Percentiles rank a stretch among this genome's conserved stretches.
These are phyloP conservation scores for Stomatorhinus walkeri DNA, from an alignment of 2,797 vertebrate genomes.

Conservation along the genomic window DNA sequence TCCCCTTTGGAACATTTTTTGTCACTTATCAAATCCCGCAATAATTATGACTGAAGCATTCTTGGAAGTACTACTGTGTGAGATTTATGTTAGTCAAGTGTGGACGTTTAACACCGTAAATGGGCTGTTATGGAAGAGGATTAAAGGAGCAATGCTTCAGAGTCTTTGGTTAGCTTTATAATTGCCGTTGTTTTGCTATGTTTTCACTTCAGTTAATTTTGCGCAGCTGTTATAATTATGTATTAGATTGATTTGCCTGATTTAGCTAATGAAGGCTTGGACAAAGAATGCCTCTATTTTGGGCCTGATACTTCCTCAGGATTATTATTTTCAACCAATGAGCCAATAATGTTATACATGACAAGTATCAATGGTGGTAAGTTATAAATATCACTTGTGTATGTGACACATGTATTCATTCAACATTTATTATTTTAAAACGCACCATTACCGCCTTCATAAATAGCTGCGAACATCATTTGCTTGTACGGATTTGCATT, in stretches of 20 bases:
- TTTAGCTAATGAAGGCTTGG: neutral
- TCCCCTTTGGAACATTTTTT: slow-evolving; percentile 35
- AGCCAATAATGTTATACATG: neutral
- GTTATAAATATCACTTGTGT: neutral
- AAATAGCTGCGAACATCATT: neutral
- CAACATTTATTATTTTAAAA: neutral
- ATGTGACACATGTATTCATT: neutral
- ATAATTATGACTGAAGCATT: slow-evolving; percentile 39
- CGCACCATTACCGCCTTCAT: neutral
- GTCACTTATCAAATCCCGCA: slow-evolving; percentile 50
- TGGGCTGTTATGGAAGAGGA: neutral
- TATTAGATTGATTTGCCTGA: slow-evolving; percentile 10
- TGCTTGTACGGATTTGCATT: neutral
- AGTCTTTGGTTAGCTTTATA: neutral
- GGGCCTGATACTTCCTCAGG: neutral
- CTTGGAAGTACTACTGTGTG: slow-evolving; percentile 29
- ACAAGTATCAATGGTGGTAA: neutral
- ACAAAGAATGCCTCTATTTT: neutral
- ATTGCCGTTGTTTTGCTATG: neutral
- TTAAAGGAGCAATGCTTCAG: neutral
- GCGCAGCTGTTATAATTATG: neutral
- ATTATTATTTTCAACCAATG: neutral
- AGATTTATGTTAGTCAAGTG: slow-evolving; percentile 31
- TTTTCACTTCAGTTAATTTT: neutral
- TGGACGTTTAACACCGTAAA: neutral